Evolutionary conservation across 1,140 invertebrate species (phyloP), one percentile per base, ranked within the genome.

Genomic region (Hyles vespertilio): DNA sequence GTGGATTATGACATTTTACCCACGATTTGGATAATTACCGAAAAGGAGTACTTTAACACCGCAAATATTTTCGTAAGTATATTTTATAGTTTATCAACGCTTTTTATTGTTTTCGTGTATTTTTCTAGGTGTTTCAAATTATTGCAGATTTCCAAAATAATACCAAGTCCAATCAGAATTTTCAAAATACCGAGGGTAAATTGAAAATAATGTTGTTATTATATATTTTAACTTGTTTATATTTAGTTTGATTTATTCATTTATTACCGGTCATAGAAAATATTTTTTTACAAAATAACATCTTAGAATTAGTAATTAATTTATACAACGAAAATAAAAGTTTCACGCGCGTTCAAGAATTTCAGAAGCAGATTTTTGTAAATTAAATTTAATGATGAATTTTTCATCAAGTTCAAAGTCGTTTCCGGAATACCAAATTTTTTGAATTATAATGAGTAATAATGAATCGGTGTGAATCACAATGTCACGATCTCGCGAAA

Each of bases 31-130:
- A 87, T 89, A 89, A 84, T 88, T 87, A 79, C 84, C 69, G 69
- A 79, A 70, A 81, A 84, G 82, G 80, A 83, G 81, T 79, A 59
- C 70, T 71, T 72, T 70, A 79, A 87, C 72, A 74, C 86, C 80
- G 86, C 86, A 89, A 89, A 87, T 87, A 89, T 87, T 89, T 89
- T 84, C 63, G 86, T 89, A 84, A 86, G 86, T 87, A 87, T 86
- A 48, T 61, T 46, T 56, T 56, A 1, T 8, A 40, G 0, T 65
- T 58, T n/a, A 32, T 33, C 46, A 47, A 5, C 1, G 44, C 44
- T 45, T 32, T 43, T 58, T 58, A 47, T 46, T 51, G 34, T 45
- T 59, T 43, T 58, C 51, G 56, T 48, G 3, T 53, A 33, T 49
- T 56, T 53, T 59, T 49, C 33, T 11, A 49, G 12, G 11, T 12